Evolutionary conservation across 2,113 vertebrate species (phyloP), one percentile per base, ranked within the genome.

Genomic region (Camelus bactrianus): DNA sequence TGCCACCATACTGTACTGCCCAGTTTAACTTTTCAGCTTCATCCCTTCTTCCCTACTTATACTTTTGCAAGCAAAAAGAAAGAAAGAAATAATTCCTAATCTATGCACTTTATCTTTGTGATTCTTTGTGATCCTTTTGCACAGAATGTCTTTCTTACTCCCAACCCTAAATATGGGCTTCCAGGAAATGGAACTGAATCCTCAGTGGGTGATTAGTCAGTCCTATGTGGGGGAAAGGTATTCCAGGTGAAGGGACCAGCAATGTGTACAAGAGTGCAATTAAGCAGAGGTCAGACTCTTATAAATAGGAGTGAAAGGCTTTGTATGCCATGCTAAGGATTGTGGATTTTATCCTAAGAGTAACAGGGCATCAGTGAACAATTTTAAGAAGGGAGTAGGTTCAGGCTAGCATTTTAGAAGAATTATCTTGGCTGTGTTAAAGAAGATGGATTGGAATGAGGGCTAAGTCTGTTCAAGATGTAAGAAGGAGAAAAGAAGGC

Each of bases 221-320:
- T 19, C 26, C 22, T 93, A 72, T 30, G 56, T 86, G 10, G 42
- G 38, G 30, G 20, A 67, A 75, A 58, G 26, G 4, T 70, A 30
- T 94, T 89, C 64, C 30, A 70, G 64, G 38, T 79, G 77, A 83
- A 89, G 56, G 50, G 38, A 72, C 46, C 42, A 88, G 70, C 54
- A 91, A 1, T 79, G 62, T 95, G n/a, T 65, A 56, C 28, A 76
- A 64, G 93, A 64, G 5, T 75, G 24, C 60, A 35, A 28, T 24
- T 73, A 54, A 77, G 6, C 42, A 77, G 56, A 73, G 26, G 28
- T 76, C 67, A 90, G 76, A 69, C 26, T 28, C 94, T 96, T 76
- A 56, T 96, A 77, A 93, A 50, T 89, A 97, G 54, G 52, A 89
- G 72, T 89, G 69, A 92, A 91, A 75, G 67, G 50, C n/a, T 94